phyloP scores from a whole-genome alignment of 2,888 invertebrate genomes.

The Torymus auratus region DNA sequence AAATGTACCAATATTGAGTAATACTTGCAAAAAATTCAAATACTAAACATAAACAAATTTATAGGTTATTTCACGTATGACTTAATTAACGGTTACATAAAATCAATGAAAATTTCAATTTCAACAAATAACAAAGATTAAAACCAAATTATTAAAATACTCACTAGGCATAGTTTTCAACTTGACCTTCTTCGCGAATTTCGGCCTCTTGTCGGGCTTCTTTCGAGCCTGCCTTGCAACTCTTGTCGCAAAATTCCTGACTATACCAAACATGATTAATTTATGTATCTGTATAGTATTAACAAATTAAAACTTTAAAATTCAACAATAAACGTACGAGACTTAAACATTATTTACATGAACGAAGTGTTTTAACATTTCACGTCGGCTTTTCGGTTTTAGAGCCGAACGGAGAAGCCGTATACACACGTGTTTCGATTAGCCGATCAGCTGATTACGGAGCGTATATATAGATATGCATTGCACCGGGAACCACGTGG shows the following conservation, averaged over 20 bases:
- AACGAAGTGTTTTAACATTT: no score
- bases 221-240: conserved; percentile 35
- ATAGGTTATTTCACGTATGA: background rate
- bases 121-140: no score
- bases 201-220: conserved; percentile 9
- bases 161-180: conserved; percentile 63
- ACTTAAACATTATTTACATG: background rate
- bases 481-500: no score
- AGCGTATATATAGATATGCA: background rate
- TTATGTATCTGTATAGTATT: background rate
- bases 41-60: background rate
- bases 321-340: background rate
- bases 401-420: background rate
- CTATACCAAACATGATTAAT: conserved; percentile 51
- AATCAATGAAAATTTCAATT: no score
- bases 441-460: conserved; percentile 24
- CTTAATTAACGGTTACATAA: no score
- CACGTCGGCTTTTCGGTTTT: conserved; percentile 12
- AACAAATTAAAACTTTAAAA: background rate
- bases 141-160: conserved; percentile 5
- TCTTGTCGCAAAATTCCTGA: conserved; percentile 50
- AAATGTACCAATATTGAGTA: no score
- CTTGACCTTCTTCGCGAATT: conserved; percentile 40
- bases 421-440: conserved; percentile 14
- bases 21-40: background rate